These are phyloP conservation scores for Trematomus loennbergii DNA, from an alignment of 2,113 vertebrate genomes.

Conservation along the genomic window DNA sequence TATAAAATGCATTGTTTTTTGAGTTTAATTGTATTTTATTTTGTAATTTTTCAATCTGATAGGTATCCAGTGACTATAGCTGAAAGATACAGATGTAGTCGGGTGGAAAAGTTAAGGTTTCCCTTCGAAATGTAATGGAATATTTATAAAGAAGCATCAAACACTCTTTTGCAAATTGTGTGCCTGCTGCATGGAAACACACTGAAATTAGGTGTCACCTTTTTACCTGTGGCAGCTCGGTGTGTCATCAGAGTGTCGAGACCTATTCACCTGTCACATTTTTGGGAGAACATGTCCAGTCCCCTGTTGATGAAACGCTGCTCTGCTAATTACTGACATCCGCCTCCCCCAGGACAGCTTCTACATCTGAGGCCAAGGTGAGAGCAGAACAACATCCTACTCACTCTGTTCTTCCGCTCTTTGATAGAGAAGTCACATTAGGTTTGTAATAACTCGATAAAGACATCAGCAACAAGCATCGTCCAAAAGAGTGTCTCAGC, in stretches of 20 bases:
- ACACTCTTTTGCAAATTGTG: background rate
- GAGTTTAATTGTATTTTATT: too few relatives aligned
- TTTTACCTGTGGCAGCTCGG: background rate
- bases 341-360: slow-evolving; percentile 46
- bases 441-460: slow-evolving; percentile 64
- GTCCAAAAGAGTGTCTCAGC: slow-evolving; percentile 34
- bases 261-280: slow-evolving; percentile 59
- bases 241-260: background rate
- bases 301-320: slow-evolving; percentile 7
- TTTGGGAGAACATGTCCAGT: slow-evolving; percentile 38
- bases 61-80: too few relatives aligned
- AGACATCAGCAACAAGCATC: slow-evolving; percentile 39
- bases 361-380: slow-evolving; percentile 60
- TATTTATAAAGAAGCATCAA: too few relatives aligned
- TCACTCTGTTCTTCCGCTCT: slow-evolving; percentile 74
- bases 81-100: too few relatives aligned
- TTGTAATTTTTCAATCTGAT: too few relatives aligned
- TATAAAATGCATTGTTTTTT: too few relatives aligned
- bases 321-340: slow-evolving; percentile 63
- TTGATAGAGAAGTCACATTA: slow-evolving; percentile 65
- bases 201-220: slow-evolving; percentile 1
- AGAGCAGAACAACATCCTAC: slow-evolving; percentile 72
- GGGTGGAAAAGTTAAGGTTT: too few relatives aligned
- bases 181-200: background rate
- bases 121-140: too few relatives aligned